phyloP scores from a whole-genome alignment of 2,797 vertebrate species.

The Cirrhinus molitorella region DNA sequence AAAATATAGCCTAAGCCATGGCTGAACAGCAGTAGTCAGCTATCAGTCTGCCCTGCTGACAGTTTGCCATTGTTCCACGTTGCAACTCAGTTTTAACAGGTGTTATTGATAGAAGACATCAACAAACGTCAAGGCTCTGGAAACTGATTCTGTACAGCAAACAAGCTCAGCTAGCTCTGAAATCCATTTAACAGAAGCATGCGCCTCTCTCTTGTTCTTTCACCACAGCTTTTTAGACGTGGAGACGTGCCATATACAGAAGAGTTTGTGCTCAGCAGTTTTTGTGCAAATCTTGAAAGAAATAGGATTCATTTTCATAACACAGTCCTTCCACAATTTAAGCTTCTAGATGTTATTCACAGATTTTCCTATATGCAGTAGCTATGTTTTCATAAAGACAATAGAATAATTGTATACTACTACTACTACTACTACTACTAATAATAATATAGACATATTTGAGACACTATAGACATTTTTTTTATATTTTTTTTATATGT shows the following conservation, averaged over 20 bases:
- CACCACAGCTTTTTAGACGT: constrained; percentile 45
- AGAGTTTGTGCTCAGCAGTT: constrained; percentile 46
- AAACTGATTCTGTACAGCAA: constrained; percentile 45
- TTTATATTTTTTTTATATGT: too few species aligned
- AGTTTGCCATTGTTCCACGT: background rate
- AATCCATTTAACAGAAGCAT: constrained; percentile 54
- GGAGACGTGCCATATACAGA: constrained; percentile 59
- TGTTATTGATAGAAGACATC: constrained; percentile 68
- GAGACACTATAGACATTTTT: too few species aligned
- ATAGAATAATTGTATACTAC: constrained; percentile 12
- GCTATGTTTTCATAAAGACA: constrained; percentile 2
- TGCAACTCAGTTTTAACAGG: constrained; percentile 55
- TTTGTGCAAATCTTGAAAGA: background rate
- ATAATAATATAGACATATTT: too few species aligned
- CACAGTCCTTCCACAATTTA: background rate
- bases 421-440: too few species aligned
- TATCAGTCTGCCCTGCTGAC: background rate
- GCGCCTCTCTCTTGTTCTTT: constrained; percentile 46
- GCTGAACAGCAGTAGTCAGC: background rate
- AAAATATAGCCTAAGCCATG: background rate
- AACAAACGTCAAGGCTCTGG: constrained; percentile 62
- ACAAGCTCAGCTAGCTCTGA: constrained; percentile 57
- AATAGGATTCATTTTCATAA: background rate
- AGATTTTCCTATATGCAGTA: background rate
- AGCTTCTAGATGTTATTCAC: background rate